Evolutionary conservation across 2,888 invertebrate genomes (phyloP), one percentile per base, ranked within the genome.

Genomic region (Crocallis elinguaria): DNA sequence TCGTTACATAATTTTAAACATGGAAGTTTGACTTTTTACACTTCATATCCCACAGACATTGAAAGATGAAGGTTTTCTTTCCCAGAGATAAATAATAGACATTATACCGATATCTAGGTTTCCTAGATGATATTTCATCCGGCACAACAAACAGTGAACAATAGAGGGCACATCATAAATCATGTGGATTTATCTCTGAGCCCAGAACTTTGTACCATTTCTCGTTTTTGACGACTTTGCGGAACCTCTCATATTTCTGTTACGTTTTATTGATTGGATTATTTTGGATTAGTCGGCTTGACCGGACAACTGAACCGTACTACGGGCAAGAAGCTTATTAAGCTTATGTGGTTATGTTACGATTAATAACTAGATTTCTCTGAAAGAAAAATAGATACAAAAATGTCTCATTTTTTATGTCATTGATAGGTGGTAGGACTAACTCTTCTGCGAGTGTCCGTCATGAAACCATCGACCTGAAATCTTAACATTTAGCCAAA

Each of bases 131-230:
- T 80, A 62, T 67, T 72, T 78, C 71, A 79, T 77, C 60, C 63
- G 61, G 52, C 60, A 67, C 61, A 75, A 74, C 79, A 77, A 79
- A 79, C 74, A 73, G 68, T 70, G 69, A 72, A 76, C 78, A 78
- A 78, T 77, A 75, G 75, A 65, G 68, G 64, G 66, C 57, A 61
- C 42, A 16, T 65, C 71, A 77, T 82, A 79, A 79, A 82, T 82
- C 82, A 80, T 66, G 46, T 50, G 64, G 75, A 65, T 70, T 79
- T 77, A 75, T 78, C 73, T 67, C 58, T 56, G 64, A 65, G 69
- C 69, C 75, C 66, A 69, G 70, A 72, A 44, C 43, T 45, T 50
- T 49, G 33, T 9, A 66, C 61, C 58, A 66, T 62, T 45, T 57
- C 64, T 57, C 64, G 41, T 66, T 64, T 66, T 60, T 63, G 62